Evolutionary conservation across 2,797 vertebrate species (phyloP).

Genomic region (Prunella strophiata): DNA sequence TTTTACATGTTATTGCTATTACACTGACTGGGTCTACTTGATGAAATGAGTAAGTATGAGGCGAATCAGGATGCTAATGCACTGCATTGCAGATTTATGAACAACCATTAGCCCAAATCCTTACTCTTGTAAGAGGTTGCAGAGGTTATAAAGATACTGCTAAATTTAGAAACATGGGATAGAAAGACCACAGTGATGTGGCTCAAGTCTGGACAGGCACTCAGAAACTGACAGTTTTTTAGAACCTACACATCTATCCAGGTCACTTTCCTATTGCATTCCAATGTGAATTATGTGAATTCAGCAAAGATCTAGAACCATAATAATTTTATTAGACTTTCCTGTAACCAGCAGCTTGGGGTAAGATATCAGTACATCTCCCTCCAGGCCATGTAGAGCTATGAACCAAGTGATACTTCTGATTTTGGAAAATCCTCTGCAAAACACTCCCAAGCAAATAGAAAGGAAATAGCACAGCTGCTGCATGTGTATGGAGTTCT

Average conservation of each 20-base stretch:
- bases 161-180: not conserved
- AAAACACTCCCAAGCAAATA: not conserved
- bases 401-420: not conserved
- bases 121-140: not conserved
- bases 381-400: not conserved
- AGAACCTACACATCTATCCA: not conserved
- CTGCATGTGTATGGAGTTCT: not conserved
- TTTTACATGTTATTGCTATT: not conserved
- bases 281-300: not conserved
- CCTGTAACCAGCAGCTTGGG: not conserved
- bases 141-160: not conserved
- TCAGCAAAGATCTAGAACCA: not conserved
- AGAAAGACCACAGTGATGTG: not conserved
- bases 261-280: not conserved
- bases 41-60: not conserved
- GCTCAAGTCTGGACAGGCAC: not conserved
- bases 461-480: not conserved
- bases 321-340: not conserved
- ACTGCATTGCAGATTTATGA: not conserved
- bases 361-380: not conserved
- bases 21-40: not conserved
- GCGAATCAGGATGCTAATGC: not conserved
- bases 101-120: not conserved
- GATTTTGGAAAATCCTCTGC: not conserved
- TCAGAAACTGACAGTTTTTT: not conserved